These are phyloP conservation scores for Tapera naevia DNA, from an alignment of 2,797 vertebrate genomes.

Conservation along the genomic window DNA sequence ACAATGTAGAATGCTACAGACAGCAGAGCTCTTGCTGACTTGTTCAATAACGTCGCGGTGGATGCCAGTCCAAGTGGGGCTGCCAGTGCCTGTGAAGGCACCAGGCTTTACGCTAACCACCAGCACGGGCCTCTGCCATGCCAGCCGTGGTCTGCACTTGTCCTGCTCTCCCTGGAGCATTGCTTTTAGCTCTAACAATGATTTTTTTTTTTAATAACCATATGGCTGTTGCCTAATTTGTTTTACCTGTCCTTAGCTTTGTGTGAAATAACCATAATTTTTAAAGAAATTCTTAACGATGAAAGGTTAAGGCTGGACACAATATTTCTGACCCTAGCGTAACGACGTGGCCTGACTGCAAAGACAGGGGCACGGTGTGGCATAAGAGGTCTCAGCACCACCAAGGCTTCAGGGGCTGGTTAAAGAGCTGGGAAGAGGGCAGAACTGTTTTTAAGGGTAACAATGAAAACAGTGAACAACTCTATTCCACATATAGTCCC, in stretches of 20 bases:
- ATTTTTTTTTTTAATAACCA: not conserved
- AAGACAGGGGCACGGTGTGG: not conserved
- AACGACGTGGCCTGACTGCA: rapidly evolving
- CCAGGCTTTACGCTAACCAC: rapidly evolving
- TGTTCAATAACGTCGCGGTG: rapidly evolving
- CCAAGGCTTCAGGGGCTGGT: rapidly evolving
- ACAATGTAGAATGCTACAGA: not conserved
- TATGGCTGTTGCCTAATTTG: not conserved
- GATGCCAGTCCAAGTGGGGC: not conserved
- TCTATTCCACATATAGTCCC: rapidly evolving
- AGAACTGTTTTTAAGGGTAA: not conserved
- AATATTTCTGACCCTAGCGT: rapidly evolving
- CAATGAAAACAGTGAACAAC: not conserved
- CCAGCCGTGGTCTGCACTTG: not conserved
- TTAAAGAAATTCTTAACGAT: not conserved
- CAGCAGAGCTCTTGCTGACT: not conserved
- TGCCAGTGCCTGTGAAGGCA: not conserved
- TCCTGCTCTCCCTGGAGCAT: not conserved
- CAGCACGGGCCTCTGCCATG: rapidly evolving
- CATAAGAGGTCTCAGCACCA: not conserved
- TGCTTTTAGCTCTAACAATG: not conserved
- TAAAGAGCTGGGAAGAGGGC: not conserved
- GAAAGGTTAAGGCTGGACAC: not conserved
- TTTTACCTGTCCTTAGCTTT: not conserved
- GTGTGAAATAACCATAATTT: not conserved